phyloP scores from a whole-genome alignment of 2,113 vertebrate species.

The Crotophaga sulcirostris region DNA sequence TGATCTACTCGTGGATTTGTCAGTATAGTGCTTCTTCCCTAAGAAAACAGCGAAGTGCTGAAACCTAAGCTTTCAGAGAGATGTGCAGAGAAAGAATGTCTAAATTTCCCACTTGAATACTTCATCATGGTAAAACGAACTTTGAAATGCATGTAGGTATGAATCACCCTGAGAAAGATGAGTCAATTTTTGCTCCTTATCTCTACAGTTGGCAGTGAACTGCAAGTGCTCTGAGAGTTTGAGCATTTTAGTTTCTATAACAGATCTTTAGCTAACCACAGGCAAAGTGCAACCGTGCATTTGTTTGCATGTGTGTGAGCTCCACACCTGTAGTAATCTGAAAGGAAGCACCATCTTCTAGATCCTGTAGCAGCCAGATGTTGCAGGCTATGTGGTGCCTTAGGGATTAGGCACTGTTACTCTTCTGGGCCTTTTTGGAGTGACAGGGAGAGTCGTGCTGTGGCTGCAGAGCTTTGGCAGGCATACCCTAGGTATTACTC shows the following conservation, averaged over 20 bases:
- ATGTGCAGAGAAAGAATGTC: background rate
- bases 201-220: background rate
- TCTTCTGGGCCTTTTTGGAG: constrained; percentile 27
- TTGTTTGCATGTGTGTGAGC: background rate
- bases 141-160: background rate
- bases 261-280: background rate
- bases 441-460: constrained; percentile 25
- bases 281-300: background rate
- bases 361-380: background rate
- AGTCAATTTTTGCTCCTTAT: background rate
- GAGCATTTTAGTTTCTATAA: background rate
- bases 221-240: background rate
- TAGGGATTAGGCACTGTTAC: constrained; percentile 53
- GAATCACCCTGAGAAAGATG: background rate
- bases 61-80: background rate
- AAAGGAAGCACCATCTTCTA: constrained; percentile 26
- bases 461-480: constrained; percentile 8
- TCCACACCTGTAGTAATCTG: constrained; percentile 7
- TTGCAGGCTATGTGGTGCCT: constrained; percentile 6
- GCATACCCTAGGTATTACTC: constrained; percentile 46
- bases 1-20: background rate
- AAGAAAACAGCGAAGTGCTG: background rate
- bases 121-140: background rate
- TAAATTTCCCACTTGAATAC: background rate
- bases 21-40: background rate